Evolutionary conservation across 92 coral and sea anemone genomes (phyloP).

Genomic region (Scolanthus callimorphus): DNA sequence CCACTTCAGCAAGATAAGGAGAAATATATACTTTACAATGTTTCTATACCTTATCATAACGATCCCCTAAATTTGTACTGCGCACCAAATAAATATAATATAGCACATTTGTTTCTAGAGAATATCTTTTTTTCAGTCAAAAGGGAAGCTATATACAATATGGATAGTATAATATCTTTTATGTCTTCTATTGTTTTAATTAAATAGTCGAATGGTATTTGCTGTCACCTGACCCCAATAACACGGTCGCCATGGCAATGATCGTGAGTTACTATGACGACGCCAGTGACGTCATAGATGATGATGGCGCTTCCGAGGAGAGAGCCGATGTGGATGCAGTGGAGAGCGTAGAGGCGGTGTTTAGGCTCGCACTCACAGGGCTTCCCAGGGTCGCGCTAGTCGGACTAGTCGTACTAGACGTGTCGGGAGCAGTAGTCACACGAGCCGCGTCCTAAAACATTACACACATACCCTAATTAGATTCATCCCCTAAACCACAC

Average conservation of each 20-base stretch:
- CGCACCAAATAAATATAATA: slow-evolving; percentile 45
- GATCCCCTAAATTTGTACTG: slow-evolving; percentile 1
- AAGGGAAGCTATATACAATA: slow-evolving; percentile 47
- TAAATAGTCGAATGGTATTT: slow-evolving; percentile 11
- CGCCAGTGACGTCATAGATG: slow-evolving; percentile 63
- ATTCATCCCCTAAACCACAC: no score
- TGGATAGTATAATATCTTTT: slow-evolving; percentile 30
- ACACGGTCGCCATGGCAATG: not conserved
- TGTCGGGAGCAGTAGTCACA: not conserved
- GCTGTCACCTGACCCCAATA: not conserved
- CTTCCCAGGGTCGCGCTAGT: slow-evolving; percentile 44
- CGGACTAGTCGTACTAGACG: slow-evolving; percentile 14
- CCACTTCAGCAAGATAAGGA: not conserved
- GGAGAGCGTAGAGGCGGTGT: slow-evolving; percentile 35
- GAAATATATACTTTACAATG: not conserved
- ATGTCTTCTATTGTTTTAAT: slow-evolving; percentile 11
- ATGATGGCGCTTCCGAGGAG: slow-evolving; percentile 62
- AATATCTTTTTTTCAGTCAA: slow-evolving; percentile 41
- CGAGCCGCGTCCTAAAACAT: slow-evolving; percentile 31
- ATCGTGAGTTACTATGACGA: slow-evolving; percentile 40
- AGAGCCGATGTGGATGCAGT: slow-evolving; percentile 47
- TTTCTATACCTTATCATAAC: slow-evolving; percentile 3
- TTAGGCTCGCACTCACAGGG: slow-evolving; percentile 24
- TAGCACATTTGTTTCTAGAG: slow-evolving; percentile 40
- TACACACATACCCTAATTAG: no score